phyloP scores from a whole-genome alignment of 2,888 invertebrate genomes.

The Amphiduros pacificus region DNA sequence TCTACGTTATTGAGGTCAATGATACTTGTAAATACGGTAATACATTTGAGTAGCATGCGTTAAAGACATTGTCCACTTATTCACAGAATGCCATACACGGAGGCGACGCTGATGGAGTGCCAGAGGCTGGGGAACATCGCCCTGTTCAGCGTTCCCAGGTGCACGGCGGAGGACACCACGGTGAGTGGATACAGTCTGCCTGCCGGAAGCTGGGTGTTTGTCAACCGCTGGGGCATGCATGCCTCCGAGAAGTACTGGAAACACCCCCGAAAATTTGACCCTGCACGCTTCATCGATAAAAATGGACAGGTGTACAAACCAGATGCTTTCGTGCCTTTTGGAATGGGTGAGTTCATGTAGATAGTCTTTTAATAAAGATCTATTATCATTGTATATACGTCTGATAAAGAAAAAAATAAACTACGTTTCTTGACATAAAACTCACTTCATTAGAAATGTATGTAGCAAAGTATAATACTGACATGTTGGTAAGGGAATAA shows the following conservation, averaged over 20 bases:
- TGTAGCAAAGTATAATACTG: too few relatives aligned
- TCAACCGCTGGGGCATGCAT: constrained; percentile 31
- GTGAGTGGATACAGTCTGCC: constrained; percentile 29
- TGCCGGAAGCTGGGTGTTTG: constrained; percentile 32
- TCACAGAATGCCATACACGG: constrained; percentile 27
- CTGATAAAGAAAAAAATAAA: too few relatives aligned
- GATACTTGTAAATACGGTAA: too few relatives aligned
- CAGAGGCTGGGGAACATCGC: constrained; percentile 33
- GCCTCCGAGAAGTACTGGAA: constrained; percentile 25
- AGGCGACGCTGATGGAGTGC: constrained; percentile 32
- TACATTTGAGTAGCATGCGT: neutral
- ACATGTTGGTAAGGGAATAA: too few relatives aligned
- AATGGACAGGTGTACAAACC: constrained; percentile 18
- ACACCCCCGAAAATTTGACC: constrained; percentile 25
- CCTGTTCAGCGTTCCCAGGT: constrained; percentile 30
- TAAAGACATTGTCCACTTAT: neutral
- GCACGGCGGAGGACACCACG: constrained; percentile 21
- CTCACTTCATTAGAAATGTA: too few relatives aligned
- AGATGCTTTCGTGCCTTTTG: constrained; percentile 30
- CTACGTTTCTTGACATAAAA: too few relatives aligned
- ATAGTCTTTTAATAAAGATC: too few relatives aligned
- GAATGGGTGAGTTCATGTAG: constrained; percentile 30
- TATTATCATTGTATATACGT: too few relatives aligned
- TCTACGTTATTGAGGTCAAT: too few relatives aligned
- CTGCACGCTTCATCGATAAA: constrained; percentile 24